Evolutionary conservation across 2,113 vertebrate genomes (phyloP), one percentile per base, ranked within the genome.

Genomic region (Shinisaurus crocodilurus): DNA sequence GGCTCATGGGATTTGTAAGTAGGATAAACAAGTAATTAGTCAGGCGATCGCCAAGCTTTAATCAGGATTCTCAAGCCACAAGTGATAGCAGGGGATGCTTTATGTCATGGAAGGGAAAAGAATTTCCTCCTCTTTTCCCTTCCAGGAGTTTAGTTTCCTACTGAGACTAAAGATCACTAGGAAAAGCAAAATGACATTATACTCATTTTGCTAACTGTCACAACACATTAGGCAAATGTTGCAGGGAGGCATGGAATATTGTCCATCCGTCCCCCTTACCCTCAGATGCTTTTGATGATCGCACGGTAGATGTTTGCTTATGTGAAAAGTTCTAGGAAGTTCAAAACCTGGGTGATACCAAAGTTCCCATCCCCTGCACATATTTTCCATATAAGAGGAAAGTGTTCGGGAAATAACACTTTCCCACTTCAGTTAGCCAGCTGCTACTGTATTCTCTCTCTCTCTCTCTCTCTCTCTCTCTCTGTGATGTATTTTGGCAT

Each of bases 401-500:
- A 92, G 85, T 90, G 70, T 94, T 94, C 72, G 81, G 80, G 86
- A 92, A 88, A 89, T 90, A 82, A 40, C 77, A 69, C 12, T 89
- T 75, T 91, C 69, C 23, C 65, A 89, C 90, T 93, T 94, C 88
- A 84, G 89, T 88, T 92, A 93, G 93, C 92, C 95, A 95, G 92
- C 92, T 96, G 94, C 89, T 94, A 91, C 92, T 96, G 18, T 91
- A 92, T 94, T 57, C 92, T 92, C 95, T 92, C 85, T 6, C 50
- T 43, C 13, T 86, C 72, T 93, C 95, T 87, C 93, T 88, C 0
- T 89, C 92, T 91, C 94, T 93, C 87, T 40, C 32, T 13, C 95
- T 88, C 94, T 85, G 0, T 90, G 90, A 90, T 93, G 74, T 94
- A 82, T 91, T 96, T 96, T 96, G 94, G 95, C 95, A 95, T 88